These are phyloP conservation scores for Dolichomitus sp. DNA, from an alignment of 2,888 invertebrate species.

Conservation along the genomic window DNA sequence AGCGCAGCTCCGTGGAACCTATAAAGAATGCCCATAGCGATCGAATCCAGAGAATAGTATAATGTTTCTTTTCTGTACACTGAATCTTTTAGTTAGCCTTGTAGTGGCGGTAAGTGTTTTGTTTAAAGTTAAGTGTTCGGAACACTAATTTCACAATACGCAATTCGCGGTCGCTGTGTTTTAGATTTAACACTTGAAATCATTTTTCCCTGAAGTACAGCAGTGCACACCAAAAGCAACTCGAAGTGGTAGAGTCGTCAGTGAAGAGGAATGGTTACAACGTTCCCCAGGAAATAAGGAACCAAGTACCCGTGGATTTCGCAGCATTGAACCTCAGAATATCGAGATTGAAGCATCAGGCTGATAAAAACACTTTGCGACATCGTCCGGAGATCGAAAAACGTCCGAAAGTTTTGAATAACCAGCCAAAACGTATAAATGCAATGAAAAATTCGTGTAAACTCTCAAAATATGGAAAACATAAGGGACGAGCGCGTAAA, in stretches of 20 bases:
- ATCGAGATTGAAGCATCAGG: constrained; percentile 33
- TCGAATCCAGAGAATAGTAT: constrained; percentile 41
- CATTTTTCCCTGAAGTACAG: constrained; percentile 61
- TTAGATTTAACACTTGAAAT: neutral
- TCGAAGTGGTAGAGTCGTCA: constrained; percentile 1
- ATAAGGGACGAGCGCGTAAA: constrained; percentile 9
- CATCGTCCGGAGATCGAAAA: neutral
- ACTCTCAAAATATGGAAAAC: neutral
- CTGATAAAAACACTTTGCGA: neutral
- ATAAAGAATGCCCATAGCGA: constrained; percentile 55
- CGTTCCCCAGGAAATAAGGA: constrained; percentile 48
- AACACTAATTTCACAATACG: neutral
- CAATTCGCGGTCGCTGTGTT: neutral
- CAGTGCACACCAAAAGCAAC: constrained; percentile 23
- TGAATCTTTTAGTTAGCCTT: constrained; percentile 50
- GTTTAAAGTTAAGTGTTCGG: constrained; percentile 2
- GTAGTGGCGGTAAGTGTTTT: constrained; percentile 60
- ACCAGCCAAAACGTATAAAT: constrained; percentile 14
- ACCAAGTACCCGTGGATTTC: constrained; percentile 58
- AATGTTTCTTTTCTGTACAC: constrained; percentile 56
- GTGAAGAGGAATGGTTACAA: constrained; percentile 7
- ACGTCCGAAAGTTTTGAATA: neutral
- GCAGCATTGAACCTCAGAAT: constrained; percentile 55
- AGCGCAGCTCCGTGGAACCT: constrained; percentile 18
- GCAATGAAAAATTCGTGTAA: constrained; percentile 27